Base-by-base conservation (phyloP, 2,797 vertebrate species). In the Molossus molossus region DNA sequence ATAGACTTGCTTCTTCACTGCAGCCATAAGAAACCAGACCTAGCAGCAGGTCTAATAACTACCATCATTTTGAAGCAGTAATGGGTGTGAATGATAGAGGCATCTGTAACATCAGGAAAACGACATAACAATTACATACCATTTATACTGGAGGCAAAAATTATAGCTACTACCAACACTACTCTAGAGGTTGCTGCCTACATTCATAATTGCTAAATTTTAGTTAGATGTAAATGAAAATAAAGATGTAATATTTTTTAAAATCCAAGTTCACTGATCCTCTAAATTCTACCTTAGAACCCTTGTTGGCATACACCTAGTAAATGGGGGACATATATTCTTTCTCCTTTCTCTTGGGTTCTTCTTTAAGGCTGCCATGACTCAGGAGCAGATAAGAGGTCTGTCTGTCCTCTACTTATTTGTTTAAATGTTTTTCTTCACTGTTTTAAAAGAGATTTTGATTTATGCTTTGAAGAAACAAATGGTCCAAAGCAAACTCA, bases 401-500 rank as follows among this genome's bases (percentile, higher is more conserved):
- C 23, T 69, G 7, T 67, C 14, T 67, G 14, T 76, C 13, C 73
- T 93, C 77, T 40, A 80, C 58, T 95, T 29, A 10, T 55, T 75
- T 62, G 87, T 65, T 60, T n/a, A 62, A 60, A 67, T 11, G 0
- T n/a, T 87, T 90, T 87, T 80, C 57, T 55, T n/a, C 20, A 14
- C 17, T 58, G 25, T 48, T 87, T 79, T 72, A 79, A 64, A 84
- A 95, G 37, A 91, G 17, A 79, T 69, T 58, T 89, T 80, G n/a
- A 87, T 70, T 6, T 29, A 90, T 83, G 27, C 64, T 77, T 95
- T 53, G 15, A 53, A 86, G 72, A 94, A 95, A 87, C 4, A 87
- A 81, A 65, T 81, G 8, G 6, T 14, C 27, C 37, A 84, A 62
- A 93, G 45, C 87, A 91, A 20, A 83, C 13, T 94, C 9, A 79